Evolutionary conservation across 2,113 vertebrate genomes (phyloP), one percentile per base, ranked within the genome.

Genomic region (Atrichornis clamosus): DNA sequence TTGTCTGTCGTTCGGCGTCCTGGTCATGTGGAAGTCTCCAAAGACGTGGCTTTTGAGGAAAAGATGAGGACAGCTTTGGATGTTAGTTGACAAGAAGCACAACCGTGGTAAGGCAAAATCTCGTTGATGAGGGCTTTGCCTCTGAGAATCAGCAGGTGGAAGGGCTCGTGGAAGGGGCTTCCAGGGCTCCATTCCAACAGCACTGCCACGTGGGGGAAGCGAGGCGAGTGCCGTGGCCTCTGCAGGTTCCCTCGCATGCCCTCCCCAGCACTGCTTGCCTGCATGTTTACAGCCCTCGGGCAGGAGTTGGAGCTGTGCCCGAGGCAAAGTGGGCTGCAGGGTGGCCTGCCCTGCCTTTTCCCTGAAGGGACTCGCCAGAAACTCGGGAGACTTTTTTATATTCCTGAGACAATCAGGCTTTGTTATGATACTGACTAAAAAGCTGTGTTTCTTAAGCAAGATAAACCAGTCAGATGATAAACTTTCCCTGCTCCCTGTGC

Each of bases 91-190:
- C 30, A 56, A 72, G 69, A 39, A 67, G 33, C 49, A 44, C 24
- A 89, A 5, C 23, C 12, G 26, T 78, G 22, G 9, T 58, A 2
- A 42, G 74, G 58, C 50, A n/a, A 18, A 67, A 55, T 32, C 7
- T 30, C 1, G 0, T 10, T 39, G 49, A 12, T 44, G 60, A 72
- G 46, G 28, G 44, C 37, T 88, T 88, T 63, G 32, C 12, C 46
- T 74, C 50, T 82, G 47, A 79, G 62, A 47, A 46, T 68, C 15
- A 63, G 44, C 7, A 32, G 33, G 17, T 50, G 28, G 5, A 15
- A 1, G 4, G 27, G 50, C n/a, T 74, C 1, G 0, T 0, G 0
- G 22, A 14, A 13, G 6, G 1, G 22, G 6, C 0, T n/a, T 70
- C 77, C 49, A 11, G n/a, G 65, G 28, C 24, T 24, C 1, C 1